A percentile compares a stretch with the other conserved stretches of the same genome.
Evolutionary conservation across 2,113 vertebrate species (phyloP).

Genomic region (Pituophis catenifer): DNA sequence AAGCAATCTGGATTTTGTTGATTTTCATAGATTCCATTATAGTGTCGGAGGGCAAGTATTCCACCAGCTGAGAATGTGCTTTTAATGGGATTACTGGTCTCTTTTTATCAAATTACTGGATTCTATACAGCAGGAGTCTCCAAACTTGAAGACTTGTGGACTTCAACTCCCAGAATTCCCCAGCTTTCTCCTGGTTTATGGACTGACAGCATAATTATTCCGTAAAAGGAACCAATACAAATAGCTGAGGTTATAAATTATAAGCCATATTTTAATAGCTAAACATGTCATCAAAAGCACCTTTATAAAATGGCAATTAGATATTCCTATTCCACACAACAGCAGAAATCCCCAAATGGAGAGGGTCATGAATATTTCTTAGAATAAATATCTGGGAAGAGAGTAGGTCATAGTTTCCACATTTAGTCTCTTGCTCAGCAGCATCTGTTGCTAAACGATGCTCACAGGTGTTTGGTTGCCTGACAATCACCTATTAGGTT

Average conservation of each 20-base stretch:
- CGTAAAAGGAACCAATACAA: not conserved
- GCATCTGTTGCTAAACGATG: constrained; percentile 4
- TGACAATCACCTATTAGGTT: constrained; percentile 4
- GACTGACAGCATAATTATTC: not conserved
- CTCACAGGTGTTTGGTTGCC: not conserved
- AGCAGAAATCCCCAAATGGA: not conserved
- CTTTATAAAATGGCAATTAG: not conserved
- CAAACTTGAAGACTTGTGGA: not conserved
- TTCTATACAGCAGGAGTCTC: no score
- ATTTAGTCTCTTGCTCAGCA: not conserved
- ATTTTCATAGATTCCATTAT: not conserved
- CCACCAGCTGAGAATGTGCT: no score
- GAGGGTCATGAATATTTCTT: not conserved
- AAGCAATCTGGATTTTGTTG: not conserved
- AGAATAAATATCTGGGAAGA: not conserved
- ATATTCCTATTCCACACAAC: not conserved
- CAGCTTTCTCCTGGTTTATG: not conserved
- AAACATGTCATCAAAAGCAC: not conserved
- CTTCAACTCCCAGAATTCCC: constrained; percentile 22
- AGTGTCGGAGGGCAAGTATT: not conserved
- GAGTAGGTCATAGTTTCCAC: not conserved
- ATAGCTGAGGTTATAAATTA: not conserved
- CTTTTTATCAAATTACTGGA: no score
- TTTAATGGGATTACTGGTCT: no score
- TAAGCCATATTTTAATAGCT: not conserved